A percentile compares a stretch with the other conserved stretches of the same genome.
These are phyloP conservation scores for Augochlora pura DNA, from an alignment of 1,140 invertebrate genomes.

Conservation along the genomic window DNA sequence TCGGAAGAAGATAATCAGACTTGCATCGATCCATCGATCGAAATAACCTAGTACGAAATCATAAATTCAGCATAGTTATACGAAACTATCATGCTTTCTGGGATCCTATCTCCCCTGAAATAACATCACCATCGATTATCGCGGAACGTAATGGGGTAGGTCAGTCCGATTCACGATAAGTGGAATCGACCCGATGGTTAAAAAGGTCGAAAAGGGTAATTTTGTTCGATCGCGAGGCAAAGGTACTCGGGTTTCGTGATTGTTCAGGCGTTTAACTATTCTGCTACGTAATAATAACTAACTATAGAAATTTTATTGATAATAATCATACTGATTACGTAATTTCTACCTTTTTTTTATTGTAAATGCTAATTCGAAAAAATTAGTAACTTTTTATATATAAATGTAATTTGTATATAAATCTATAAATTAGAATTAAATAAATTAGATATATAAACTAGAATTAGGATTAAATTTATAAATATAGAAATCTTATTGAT, in stretches of 20 bases:
- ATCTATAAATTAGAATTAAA: too few relatives aligned
- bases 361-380: too few relatives aligned
- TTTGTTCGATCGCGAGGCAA: slow-evolving; percentile 40
- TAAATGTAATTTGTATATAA: too few relatives aligned
- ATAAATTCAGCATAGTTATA: slow-evolving; percentile 19
- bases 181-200: slow-evolving; percentile 56
- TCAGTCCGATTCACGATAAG: slow-evolving; percentile 57
- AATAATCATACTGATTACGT: too few relatives aligned
- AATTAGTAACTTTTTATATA: too few relatives aligned
- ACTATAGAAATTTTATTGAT: too few relatives aligned
- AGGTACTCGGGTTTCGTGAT: slow-evolving; percentile 48
- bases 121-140: slow-evolving; percentile 61
- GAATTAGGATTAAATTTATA: too few relatives aligned
- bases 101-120: slow-evolving; percentile 45
- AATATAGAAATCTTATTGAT: too few relatives aligned
- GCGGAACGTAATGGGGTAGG: slow-evolving; percentile 50
- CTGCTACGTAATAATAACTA: slow-evolving; percentile 20
- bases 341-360: too few relatives aligned
- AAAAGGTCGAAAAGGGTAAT: slow-evolving; percentile 53
- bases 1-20: background rate
- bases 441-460: too few relatives aligned
- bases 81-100: slow-evolving; percentile 37
- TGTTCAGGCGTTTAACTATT: slow-evolving; percentile 45
- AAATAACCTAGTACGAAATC: slow-evolving; percentile 4
- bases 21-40: background rate